phyloP scores from a whole-genome alignment of 2,113 vertebrate genomes.

The Nerophis lumbriciformis region DNA sequence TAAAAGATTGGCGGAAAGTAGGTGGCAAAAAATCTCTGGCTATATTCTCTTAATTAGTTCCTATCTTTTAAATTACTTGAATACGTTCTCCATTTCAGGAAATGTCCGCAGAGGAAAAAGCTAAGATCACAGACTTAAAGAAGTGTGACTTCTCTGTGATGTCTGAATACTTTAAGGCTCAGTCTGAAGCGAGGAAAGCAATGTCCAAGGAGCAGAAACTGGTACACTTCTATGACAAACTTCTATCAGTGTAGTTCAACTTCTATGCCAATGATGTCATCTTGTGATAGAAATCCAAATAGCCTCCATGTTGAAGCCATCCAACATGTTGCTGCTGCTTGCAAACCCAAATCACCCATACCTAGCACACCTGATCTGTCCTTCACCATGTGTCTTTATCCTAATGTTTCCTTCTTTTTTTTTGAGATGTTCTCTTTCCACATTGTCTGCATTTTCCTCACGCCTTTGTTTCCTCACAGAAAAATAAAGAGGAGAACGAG shows the following conservation, averaged over 20 bases:
- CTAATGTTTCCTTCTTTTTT: too few relatives aligned
- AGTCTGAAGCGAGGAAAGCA: constrained; percentile 89
- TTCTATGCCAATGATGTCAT: not conserved
- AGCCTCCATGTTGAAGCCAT: too few relatives aligned
- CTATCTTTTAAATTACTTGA: not conserved
- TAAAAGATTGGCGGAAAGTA: constrained; percentile 98
- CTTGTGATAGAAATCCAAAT: too few relatives aligned
- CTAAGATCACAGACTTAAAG: constrained; percentile 82
- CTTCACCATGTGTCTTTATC: too few relatives aligned
- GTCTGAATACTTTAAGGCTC: constrained; percentile 91
- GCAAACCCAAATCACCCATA: too few relatives aligned
- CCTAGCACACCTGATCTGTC: too few relatives aligned
- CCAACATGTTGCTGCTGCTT: too few relatives aligned
- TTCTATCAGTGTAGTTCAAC: not conserved
- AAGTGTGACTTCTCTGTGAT: constrained; percentile 93
- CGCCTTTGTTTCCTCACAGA: constrained; percentile 58
- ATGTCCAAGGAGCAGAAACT: constrained; percentile 93
- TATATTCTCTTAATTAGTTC: not conserved
- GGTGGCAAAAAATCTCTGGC: not conserved
- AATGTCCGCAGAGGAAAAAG: constrained; percentile 92
- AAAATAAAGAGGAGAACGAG: constrained; percentile 95
- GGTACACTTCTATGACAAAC: constrained; percentile 62
- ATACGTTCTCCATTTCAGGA: constrained; percentile 69
- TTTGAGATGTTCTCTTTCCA: too few relatives aligned
- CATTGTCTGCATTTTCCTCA: not conserved